Conservation (phyloP, 2,113 vertebrate genomes). For the Stegostoma tigrinum region DNA sequence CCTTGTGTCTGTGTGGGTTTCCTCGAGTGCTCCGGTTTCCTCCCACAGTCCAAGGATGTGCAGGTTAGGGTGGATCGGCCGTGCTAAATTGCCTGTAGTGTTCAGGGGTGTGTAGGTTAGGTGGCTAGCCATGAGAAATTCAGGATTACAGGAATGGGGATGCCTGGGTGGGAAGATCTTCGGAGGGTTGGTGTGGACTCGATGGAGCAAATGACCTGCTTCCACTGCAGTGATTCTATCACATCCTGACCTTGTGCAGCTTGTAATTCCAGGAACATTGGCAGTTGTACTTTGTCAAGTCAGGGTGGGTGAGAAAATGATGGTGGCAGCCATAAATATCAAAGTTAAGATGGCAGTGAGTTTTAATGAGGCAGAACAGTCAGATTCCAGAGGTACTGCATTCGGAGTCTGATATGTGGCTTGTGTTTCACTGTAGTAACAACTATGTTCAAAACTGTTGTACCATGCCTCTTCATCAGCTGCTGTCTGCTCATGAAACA, state of each 20-base stretch:
- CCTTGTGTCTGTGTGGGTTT: too few species aligned
- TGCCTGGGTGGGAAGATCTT: too few species aligned
- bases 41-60: too few species aligned
- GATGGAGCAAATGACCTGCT: too few species aligned
- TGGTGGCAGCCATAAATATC: not conserved
- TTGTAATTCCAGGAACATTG: not conserved
- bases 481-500: not conserved
- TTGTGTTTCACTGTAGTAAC: not conserved
- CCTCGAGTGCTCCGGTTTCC: too few species aligned
- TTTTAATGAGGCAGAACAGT: not conserved
- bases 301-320: not conserved
- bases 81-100: too few species aligned
- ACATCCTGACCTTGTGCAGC: not conserved
- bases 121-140: too few species aligned
- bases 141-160: too few species aligned
- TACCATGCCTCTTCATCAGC: not conserved
- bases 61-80: too few species aligned
- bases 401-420: not conserved
- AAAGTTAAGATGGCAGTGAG: not conserved
- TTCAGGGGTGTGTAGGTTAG: too few species aligned
- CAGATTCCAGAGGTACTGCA: not conserved
- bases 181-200: too few species aligned
- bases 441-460: not conserved
- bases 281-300: not conserved
- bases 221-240: too few species aligned